Conservation (phyloP, 2,113 vertebrate species). For the Tachysurus vachellii region DNA sequence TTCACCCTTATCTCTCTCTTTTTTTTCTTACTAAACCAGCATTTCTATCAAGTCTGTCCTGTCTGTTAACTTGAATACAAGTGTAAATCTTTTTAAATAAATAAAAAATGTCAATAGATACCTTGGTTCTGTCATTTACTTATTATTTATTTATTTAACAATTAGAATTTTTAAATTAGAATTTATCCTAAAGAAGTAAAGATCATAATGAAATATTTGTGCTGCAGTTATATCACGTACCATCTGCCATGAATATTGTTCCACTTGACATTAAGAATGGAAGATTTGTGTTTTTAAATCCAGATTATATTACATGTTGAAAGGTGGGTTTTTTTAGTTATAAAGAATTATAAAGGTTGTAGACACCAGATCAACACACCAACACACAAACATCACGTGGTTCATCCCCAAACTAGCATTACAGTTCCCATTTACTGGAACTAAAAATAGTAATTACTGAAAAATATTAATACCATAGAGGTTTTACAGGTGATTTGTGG, state of each 20-base stretch:
- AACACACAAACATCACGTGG: too few species aligned
- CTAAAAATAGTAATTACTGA: background rate
- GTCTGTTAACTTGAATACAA: constrained; percentile 45
- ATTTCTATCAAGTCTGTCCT: constrained; percentile 32
- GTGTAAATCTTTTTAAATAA: constrained; percentile 31
- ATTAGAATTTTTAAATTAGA: background rate
- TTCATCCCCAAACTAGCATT: too few species aligned
- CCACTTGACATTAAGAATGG: background rate
- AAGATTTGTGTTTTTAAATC: background rate
- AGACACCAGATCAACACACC: too few species aligned
- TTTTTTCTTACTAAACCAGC: constrained; percentile 40
- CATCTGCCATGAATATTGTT: background rate
- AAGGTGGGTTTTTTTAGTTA: background rate
- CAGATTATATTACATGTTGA: background rate
- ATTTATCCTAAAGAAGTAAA: background rate
- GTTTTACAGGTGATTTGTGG: background rate
- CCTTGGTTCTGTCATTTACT: constrained; percentile 10
- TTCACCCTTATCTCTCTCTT: background rate
- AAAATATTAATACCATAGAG: background rate
- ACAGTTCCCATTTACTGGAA: background rate
- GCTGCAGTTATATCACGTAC: background rate
- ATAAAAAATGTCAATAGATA: constrained; percentile 9
- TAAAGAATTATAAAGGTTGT: too few species aligned
- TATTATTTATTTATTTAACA: too few species aligned
- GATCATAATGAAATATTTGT: background rate